Base-by-base conservation (phyloP, 1,140 invertebrate genomes). In the Phortica variegata region DNA sequence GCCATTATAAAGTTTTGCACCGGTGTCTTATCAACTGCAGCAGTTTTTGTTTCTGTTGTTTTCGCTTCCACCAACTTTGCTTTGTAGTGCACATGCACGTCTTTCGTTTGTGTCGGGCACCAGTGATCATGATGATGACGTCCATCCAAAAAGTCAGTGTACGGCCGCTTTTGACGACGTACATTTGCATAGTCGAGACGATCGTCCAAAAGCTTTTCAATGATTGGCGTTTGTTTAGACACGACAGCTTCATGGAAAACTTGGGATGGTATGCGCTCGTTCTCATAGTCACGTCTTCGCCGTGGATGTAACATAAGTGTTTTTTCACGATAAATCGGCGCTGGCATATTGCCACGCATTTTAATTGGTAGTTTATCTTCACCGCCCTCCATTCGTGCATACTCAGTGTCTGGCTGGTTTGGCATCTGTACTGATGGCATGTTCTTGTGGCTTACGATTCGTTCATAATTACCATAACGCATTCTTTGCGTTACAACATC, bases 61-160 rank as follows among this genome's bases (percentile, higher is more conserved):
- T 68, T 33, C 3, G 37, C 39, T 6, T 51, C 23, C 8, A 15
- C n/a, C 6, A 61, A 53, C 0, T 38, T 74, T 66, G 0, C 61
- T 55, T 29, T 74, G 62, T 75, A 75, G 8, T 68, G 65, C 1
- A 75, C 72, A 40, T 71, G 57, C 0, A 75, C 59, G 2, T 39
- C 52, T 16, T 71, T 73, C n/a, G 49, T 44, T n/a, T 75, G 62
- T 0, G 63, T 73, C 13, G 73, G 60, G 2, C 61, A 37, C 56
- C 60, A 65, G 34, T 75, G 73, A 21, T 73, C 72, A 21, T 75
- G 72, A 44, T 75, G 73, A 31, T 75, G 73, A 1, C 73, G 54
- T 0, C 65, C 61, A 41, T 73, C 65, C 0, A 75, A 56, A 0
- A 54, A 26, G 0, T 61, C 55, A 5, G 69, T 58, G 18, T 55